Conservation (phyloP, 2,888 invertebrate genomes). For the Zeuzera pyrina region DNA sequence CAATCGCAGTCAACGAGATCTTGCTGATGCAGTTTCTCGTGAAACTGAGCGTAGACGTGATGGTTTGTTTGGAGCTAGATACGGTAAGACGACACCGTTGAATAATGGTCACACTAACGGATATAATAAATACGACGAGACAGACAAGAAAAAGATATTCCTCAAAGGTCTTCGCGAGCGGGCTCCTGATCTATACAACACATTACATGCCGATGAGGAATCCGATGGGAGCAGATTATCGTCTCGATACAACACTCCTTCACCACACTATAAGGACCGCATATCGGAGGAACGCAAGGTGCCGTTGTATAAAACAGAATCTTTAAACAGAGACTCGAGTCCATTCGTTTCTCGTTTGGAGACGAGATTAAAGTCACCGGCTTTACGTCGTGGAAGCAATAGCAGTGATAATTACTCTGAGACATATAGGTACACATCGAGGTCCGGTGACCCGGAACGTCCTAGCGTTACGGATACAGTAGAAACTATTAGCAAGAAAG, state of each 20-base stretch:
- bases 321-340: slow-evolving; percentile 59
- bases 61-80: slow-evolving; percentile 69
- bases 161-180: slow-evolving; percentile 79
- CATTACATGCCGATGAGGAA: slow-evolving; percentile 77
- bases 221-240: slow-evolving; percentile 63
- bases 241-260: slow-evolving; percentile 58
- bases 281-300: slow-evolving; percentile 59
- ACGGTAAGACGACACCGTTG: slow-evolving; percentile 68
- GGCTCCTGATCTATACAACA: slow-evolving; percentile 81
- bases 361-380: slow-evolving; percentile 56
- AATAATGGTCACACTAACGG: slow-evolving; percentile 65
- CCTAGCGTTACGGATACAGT: slow-evolving; percentile 82
- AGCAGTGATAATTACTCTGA: slow-evolving; percentile 81
- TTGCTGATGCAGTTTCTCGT: slow-evolving; percentile 75
- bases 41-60: slow-evolving; percentile 68
- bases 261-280: slow-evolving; percentile 62
- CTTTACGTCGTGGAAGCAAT: slow-evolving; percentile 76
- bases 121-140: slow-evolving; percentile 56
- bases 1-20: slow-evolving; percentile 85
- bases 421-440: slow-evolving; percentile 79
- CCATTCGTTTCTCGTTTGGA: slow-evolving; percentile 62
- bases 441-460: slow-evolving; percentile 76
- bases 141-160: slow-evolving; percentile 78
- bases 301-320: slow-evolving; percentile 61
- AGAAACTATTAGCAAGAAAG: slow-evolving; percentile 79